Evolutionary conservation across 2,888 invertebrate species (phyloP), one percentile per base, ranked within the genome.

Genomic region (Pseudococcus jackbeardsleyi): DNA sequence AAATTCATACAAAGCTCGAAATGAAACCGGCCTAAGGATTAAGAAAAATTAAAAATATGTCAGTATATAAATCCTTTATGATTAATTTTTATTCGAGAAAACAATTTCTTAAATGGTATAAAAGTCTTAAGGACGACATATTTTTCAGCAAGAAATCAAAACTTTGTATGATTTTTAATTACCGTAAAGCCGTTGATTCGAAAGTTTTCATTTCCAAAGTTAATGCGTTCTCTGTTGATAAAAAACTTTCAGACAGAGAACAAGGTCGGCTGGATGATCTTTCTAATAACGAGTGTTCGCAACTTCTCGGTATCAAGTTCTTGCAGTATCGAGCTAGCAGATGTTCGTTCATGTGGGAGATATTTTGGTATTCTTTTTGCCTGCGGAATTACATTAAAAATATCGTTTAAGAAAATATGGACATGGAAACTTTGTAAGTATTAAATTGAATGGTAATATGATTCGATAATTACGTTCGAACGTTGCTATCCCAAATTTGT

Each of bases 1-100:
- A 91, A 97, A 97, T 92, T 97, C 97, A 92, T 97, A 97, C 42
- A 96, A 93, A 0, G 96, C 95, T 91, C 96, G 95, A 91, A 97
- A 97, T 90, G 95, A 94, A 84, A 97, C 94, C 0, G 96, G 96
- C 90, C 97, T 96, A 19, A 0, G 64, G 26, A 33, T 33, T 33
- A 33, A 3, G 1, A 33, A 33, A 33, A 33, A 33, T 33, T 33
- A 33, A 33, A 33, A 33, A 33, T 3, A 33, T 33, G 26, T 33
- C 26, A 33, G 26, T 33, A 33, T 33, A 33, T 33, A 33, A 33
- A 33, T 33, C 26, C 26, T 1, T 3, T 33, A 33, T 33, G 26
- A 33, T 33, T 33, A 33, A 33, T 33, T 33, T 33, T 33, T 33
- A 33, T 33, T 33, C 3, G 26, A 33, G n/a, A 33, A 33, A 33